Base-by-base conservation (phyloP, 2,888 invertebrate species). In the Tipula lateralis region DNA sequence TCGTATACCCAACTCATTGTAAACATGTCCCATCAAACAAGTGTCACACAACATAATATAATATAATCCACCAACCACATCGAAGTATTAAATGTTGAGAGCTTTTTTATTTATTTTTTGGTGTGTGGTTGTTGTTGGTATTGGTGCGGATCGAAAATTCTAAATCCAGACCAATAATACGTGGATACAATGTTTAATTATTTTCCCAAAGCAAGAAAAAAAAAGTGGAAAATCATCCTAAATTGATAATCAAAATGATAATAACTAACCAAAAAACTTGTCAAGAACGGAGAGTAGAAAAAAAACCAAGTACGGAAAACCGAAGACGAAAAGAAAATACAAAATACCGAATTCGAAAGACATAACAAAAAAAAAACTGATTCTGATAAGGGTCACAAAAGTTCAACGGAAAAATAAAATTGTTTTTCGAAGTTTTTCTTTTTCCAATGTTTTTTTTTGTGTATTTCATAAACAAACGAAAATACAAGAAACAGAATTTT, bases 221-320 rank as follows among this genome's bases (percentile, higher is more conserved):
- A 44, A 44, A 44, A n/a, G n/a, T 66, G 66, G 24, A 24, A 66
- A 66, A 66, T 24, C 66, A 66, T 66, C 66, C 66, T 24, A 66
- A 66, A 66, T 66, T 66, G 66, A 66, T 66, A 66, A 66, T 66
- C 66, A 66, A 66, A 66, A 66, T 66, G 66, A 66, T 66, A 66
- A 66, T 66, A 66, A 66, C 66, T 66, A 66, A 66, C 66, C 12
- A 24, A 66, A 66, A 39, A 66, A 24, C 66, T 66, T 66, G 66
- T 66, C 24, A 66, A 24, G 24, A 24, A 66, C 24, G 24, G 12
- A 13, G 24, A 24, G 24, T n/a, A 16, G 6, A n/a, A 4, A 2
- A n/a, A n/a, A 66, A 66, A 24, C 24, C 66, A 24, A 66, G 7
- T 5, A 50, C n/a, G 19, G 16, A 50, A 2, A 19, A 24, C 24